phyloP scores from a whole-genome alignment of 2,113 vertebrate genomes.

The Mormyrus lacerda region DNA sequence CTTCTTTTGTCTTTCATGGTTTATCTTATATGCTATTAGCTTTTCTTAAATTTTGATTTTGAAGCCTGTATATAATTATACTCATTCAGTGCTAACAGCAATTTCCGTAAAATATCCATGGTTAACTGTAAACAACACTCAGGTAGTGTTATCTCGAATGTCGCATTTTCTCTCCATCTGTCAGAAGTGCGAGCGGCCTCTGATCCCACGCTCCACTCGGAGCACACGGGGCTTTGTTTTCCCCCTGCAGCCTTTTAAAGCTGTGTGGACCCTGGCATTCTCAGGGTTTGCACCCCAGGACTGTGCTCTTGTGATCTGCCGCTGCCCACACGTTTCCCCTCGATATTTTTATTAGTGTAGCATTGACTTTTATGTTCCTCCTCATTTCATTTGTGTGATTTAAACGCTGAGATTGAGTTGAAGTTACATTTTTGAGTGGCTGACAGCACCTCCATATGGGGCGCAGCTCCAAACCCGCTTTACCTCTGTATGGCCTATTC shows the following conservation, averaged over 20 bases:
- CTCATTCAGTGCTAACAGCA: not conserved
- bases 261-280: not conserved
- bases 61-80: not conserved
- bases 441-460: not conserved
- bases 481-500: accelerated
- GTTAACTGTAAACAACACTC: not conserved
- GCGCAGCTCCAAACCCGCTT: no score
- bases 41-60: not conserved
- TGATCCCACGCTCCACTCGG: not conserved
- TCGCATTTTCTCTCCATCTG: not conserved
- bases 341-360: not conserved
- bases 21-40: not conserved
- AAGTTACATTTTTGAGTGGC: not conserved
- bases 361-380: not conserved
- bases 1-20: not conserved
- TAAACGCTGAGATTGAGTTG: not conserved
- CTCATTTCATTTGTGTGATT: not conserved
- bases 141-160: not conserved
- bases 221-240: not conserved
- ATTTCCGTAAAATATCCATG: not conserved
- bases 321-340: not conserved
- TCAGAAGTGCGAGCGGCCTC: not conserved
- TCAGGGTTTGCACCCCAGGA: not conserved
- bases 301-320: not conserved
- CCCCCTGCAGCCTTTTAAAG: not conserved